Evolutionary conservation across 1,140 invertebrate species (phyloP).

Genomic region (Carposina sasakii): DNA sequence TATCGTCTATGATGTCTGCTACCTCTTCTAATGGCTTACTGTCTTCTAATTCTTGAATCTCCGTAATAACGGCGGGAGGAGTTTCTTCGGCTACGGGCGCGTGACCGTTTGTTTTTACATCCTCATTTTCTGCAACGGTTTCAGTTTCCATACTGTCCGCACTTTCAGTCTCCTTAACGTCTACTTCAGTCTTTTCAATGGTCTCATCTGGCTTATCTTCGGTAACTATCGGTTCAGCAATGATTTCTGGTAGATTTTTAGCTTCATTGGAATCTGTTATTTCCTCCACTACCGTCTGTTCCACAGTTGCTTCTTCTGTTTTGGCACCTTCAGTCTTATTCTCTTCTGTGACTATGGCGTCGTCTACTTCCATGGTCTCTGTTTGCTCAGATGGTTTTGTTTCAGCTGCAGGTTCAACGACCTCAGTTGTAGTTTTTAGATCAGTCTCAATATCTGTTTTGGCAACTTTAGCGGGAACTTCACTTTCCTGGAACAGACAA

Average conservation of each 20-base stretch:
- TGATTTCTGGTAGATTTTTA: constrained; percentile 24
- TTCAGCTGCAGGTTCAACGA: constrained; percentile 15
- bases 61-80: constrained; percentile 39
- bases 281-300: constrained; percentile 34
- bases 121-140: background rate
- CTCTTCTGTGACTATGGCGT: constrained; percentile 18
- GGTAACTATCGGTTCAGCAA: constrained; percentile 9
- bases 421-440: constrained; percentile 31
- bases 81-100: constrained; percentile 38
- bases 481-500: constrained; percentile 47
- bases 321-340: background rate
- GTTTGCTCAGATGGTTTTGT: constrained; percentile 19
- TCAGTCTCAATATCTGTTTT: constrained; percentile 50
- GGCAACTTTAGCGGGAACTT: constrained; percentile 52
- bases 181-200: constrained; percentile 29
- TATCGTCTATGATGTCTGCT: constrained; percentile 45
- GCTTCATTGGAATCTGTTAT: constrained; percentile 35
- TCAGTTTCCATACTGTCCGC: constrained; percentile 30
- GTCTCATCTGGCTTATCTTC: constrained; percentile 18
- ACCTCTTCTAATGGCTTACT: constrained; percentile 39
- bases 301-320: background rate
- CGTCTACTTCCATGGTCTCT: constrained; percentile 54
- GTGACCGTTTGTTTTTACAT: background rate
- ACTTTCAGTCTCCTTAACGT: constrained; percentile 32
- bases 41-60: constrained; percentile 49